Evolutionary conservation across 2,113 vertebrate species (phyloP), one percentile per base, ranked within the genome.

Genomic region (Coturnix japonica): DNA sequence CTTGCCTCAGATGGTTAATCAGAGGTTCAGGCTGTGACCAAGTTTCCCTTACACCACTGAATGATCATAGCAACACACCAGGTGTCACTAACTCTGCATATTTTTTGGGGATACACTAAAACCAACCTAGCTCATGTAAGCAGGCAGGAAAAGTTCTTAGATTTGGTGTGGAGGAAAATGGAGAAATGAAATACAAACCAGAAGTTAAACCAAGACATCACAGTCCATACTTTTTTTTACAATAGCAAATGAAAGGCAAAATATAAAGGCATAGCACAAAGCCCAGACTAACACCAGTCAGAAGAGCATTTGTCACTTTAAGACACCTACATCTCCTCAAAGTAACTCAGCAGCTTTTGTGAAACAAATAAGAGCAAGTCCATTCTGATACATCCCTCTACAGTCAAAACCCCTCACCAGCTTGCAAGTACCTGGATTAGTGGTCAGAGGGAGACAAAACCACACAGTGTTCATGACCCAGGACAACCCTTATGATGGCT

Each of bases 401-500:
- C 30, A 33, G 44, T 11, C 66, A 46, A 20, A 18, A 13, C 17
- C 59, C 66, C 43, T 31, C 61, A 78, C 14, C 30, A 47, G 31
- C 35, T 4, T 63, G 44, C 65, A 33, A 11, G 28, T 28, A 25
- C 43, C 41, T 51, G 39, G 26, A 37, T 60, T 1, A 43, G 14
- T 0, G 31, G 19, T n/a, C 35, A 64, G 80, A 41, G 0, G 0
- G 17, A n/a, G 61, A 47, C 44, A 2, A 5, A 73, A 30, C 39
- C 44, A 13, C 0, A 1, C 16, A 37, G n/a, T 56, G 26, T 63
- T 22, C 11, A 1, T 2, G 35, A 12, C 70, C 56, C 66, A 47
- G 4, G 59, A 37, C 51, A 81, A 76, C 6, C 39, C 44, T 18
- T 3, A 2, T 44, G 11, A 2, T 3, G 35, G 44, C 31, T 73